Evolutionary conservation across 1,140 invertebrate genomes (phyloP).

Genomic region (Drosophila lowei): DNA sequence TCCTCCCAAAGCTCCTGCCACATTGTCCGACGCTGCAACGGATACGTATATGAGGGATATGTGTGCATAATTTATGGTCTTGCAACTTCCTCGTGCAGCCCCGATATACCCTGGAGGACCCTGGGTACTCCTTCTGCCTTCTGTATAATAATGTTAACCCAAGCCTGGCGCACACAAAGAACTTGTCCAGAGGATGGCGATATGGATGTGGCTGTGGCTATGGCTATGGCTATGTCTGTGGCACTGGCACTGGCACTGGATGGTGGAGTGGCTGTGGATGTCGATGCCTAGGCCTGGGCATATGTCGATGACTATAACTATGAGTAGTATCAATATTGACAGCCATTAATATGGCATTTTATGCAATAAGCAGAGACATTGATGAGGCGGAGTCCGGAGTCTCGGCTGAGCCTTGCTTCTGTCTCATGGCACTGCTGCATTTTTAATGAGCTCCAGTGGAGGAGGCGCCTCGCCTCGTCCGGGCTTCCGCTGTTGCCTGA

Average conservation of each 20-base stretch:
- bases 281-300: constrained; percentile 3
- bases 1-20: too few species aligned
- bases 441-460: constrained; percentile 67
- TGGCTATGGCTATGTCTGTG: constrained; percentile 1
- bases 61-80: constrained; percentile 14
- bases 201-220: neutral
- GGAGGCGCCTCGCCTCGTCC: constrained; percentile 42
- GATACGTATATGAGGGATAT: neutral
- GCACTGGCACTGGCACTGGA: too few species aligned
- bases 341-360: constrained; percentile 58
- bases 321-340: constrained; percentile 62
- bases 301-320: constrained; percentile 23
- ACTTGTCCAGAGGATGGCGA: constrained; percentile 5
- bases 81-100: constrained; percentile 8
- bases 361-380: constrained; percentile 52
- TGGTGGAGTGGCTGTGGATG: neutral
- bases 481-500: constrained; percentile 52
- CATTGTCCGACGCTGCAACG: too few species aligned
- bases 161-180: constrained; percentile 1
- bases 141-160: constrained; percentile 2
- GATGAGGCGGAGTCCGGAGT: neutral
- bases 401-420: constrained; percentile 13
- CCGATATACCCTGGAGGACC: too few species aligned
- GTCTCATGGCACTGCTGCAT: constrained; percentile 46
- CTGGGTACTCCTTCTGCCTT: too few species aligned